Evolutionary conservation across 2,113 vertebrate genomes (phyloP).

Genomic region (Oplegnathus fasciatus): DNA sequence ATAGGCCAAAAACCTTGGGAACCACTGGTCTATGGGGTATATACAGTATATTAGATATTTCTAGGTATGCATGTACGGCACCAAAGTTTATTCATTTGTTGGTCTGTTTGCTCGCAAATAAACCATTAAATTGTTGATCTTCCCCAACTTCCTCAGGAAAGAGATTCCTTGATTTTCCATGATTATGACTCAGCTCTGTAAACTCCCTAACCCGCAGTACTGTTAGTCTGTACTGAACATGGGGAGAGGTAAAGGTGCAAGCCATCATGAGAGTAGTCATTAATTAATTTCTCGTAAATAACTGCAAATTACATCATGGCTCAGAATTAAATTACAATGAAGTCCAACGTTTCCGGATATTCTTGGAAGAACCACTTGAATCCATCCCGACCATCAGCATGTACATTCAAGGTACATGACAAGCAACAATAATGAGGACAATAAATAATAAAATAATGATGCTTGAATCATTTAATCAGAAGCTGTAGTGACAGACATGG

Average conservation of each 20-base stretch:
- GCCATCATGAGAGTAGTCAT: not conserved
- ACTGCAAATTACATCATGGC: not conserved
- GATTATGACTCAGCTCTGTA: not conserved
- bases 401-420: not conserved
- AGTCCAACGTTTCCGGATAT: not conserved
- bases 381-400: not conserved
- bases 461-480: slow-evolving; percentile 60
- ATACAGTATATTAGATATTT: too few relatives aligned
- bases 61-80: too few relatives aligned
- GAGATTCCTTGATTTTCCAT: not conserved
- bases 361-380: not conserved
- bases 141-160: not conserved
- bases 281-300: not conserved
- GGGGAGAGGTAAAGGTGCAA: not conserved
- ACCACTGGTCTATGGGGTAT: not conserved
- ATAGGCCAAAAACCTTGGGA: not conserved
- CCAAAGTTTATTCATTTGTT: not conserved
- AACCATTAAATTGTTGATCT: not conserved
- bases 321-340: not conserved
- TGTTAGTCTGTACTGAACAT: not conserved
- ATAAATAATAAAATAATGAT: not conserved
- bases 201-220: not conserved
- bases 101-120: not conserved
- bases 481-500: slow-evolving; percentile 37
- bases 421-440: not conserved